These are phyloP conservation scores for Spea bombifrons DNA, from an alignment of 2,113 vertebrate genomes.

Conservation along the genomic window DNA sequence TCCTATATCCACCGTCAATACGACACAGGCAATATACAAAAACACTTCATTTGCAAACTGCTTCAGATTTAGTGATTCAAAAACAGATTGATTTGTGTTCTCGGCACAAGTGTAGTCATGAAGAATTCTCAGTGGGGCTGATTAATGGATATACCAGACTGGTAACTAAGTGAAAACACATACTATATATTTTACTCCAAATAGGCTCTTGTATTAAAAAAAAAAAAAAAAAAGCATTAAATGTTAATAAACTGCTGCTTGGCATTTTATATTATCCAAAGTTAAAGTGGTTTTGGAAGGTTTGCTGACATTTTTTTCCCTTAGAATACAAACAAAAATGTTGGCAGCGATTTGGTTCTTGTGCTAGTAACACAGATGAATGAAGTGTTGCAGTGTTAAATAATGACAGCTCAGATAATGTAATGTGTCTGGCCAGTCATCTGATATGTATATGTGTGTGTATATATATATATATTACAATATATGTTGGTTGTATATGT, in stretches of 20 bases:
- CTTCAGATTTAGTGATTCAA: conserved; percentile 16
- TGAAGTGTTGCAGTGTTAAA: background rate
- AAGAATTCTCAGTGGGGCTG: conserved; percentile 23
- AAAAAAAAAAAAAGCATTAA: background rate
- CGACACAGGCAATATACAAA: conserved; percentile 34
- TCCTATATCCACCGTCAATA: conserved; percentile 34
- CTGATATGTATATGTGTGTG: background rate
- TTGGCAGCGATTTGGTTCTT: background rate
- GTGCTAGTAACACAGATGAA: background rate
- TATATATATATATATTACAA: no score
- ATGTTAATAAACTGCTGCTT: conserved; percentile 15
- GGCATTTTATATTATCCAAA: conserved; percentile 18
- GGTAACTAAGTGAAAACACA: conserved; percentile 14
- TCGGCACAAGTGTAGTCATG: conserved; percentile 6
- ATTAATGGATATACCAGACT: conserved; percentile 35
- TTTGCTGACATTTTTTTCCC: conserved; percentile 2
- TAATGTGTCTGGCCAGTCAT: background rate
- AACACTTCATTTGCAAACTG: conserved; percentile 37
- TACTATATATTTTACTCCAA: background rate
- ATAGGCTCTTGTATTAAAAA: conserved; percentile 1
- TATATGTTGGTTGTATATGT: no score
- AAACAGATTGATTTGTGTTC: conserved; percentile 40
- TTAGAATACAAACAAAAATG: background rate
- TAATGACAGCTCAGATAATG: background rate
- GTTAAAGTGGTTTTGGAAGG: background rate